Conservation (phyloP, 2,797 vertebrate species). For the Crocodylus rhombifer region DNA sequence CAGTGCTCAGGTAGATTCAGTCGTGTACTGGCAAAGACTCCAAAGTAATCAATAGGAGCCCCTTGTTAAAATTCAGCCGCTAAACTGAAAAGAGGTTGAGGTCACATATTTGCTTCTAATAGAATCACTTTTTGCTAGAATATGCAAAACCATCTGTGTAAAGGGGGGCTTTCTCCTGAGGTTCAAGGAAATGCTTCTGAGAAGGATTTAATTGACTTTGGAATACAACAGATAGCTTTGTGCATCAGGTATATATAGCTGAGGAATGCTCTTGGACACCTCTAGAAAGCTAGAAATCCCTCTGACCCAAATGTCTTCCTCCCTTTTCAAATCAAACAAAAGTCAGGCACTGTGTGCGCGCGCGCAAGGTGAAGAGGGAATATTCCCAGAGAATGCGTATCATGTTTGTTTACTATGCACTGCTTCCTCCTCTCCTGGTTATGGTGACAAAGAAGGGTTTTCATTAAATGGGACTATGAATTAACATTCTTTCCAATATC, state of each 20-base stretch:
- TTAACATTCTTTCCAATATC: not conserved
- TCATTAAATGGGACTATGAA: not conserved
- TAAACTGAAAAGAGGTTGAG: not conserved
- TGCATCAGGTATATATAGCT: not conserved
- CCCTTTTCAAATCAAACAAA: not conserved
- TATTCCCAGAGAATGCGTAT: not conserved
- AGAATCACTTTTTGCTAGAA: not conserved
- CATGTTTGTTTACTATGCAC: not conserved
- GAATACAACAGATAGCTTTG: not conserved
- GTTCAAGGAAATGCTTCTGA: not conserved
- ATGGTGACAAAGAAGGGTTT: slow-evolving; percentile 4
- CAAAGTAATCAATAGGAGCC: not conserved
- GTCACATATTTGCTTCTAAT: not conserved
- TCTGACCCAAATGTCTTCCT: not conserved
- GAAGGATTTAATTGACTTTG: not conserved
- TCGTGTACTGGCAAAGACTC: not conserved
- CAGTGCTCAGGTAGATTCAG: not conserved
- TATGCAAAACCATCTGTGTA: not conserved
- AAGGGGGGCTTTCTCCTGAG: not conserved
- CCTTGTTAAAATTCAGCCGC: not conserved
- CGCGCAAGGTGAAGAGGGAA: not conserved
- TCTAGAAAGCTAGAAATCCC: not conserved
- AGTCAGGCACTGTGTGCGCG: not conserved
- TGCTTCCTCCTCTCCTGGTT: not conserved
- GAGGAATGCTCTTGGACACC: not conserved